phyloP scores from a whole-genome alignment of 2,888 invertebrate genomes.

The Elegia similella region DNA sequence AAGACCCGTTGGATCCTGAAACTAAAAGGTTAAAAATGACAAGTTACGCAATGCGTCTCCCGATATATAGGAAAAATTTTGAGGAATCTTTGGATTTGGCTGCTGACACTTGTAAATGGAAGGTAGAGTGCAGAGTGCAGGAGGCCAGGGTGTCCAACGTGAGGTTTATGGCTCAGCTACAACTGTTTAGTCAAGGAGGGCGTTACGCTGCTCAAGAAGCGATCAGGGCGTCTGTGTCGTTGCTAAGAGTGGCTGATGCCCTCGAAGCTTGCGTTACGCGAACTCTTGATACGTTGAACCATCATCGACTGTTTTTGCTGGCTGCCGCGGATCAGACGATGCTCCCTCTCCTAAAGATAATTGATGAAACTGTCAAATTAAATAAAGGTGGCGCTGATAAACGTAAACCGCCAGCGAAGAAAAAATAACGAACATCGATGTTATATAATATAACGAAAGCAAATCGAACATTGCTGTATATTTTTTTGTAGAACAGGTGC shows the following conservation, averaged over 20 bases:
- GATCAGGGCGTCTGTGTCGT: conserved; percentile 36
- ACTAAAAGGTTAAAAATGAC: conserved; percentile 52
- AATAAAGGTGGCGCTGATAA: conserved; percentile 25
- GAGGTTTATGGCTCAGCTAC: conserved; percentile 51
- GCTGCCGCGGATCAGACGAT: conserved; percentile 46
- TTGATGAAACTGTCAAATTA: conserved; percentile 43
- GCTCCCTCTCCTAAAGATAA: conserved; percentile 40
- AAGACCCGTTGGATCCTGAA: conserved; percentile 43
- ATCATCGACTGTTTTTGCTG: conserved; percentile 46
- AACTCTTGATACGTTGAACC: conserved; percentile 42
- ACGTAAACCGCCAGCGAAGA: conserved; percentile 38
- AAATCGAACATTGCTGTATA: background rate
- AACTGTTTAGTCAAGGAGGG: conserved; percentile 57
- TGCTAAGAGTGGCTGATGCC: conserved; percentile 50
- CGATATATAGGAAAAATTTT: conserved; percentile 47
- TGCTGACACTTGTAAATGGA: conserved; percentile 39
- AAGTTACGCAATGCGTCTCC: conserved; percentile 56
- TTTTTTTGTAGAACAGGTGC: background rate
- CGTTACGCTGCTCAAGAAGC: conserved; percentile 54
- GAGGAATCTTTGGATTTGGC: conserved; percentile 51
- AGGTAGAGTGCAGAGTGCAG: conserved; percentile 51
- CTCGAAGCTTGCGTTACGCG: conserved; percentile 47
- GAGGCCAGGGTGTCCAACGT: conserved; percentile 60
- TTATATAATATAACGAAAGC: background rate
- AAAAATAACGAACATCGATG: conserved; percentile 24